phyloP scores from a whole-genome alignment of 2,113 vertebrate genomes.

The Corydoras sp. region DNA sequence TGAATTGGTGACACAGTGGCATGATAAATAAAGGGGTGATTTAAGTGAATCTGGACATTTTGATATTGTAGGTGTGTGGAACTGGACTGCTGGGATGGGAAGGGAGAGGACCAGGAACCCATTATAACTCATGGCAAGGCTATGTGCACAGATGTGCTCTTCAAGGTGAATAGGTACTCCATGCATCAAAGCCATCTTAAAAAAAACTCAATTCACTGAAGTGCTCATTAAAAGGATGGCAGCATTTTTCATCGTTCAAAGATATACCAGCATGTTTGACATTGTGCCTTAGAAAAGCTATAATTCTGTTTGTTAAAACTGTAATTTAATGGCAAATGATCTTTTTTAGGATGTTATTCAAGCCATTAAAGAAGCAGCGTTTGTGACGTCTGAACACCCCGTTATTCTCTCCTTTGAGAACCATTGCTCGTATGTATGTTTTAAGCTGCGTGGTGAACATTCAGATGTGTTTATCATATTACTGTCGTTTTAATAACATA shows the following conservation, averaged over 20 bases:
- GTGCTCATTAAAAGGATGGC: not conserved
- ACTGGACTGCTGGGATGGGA: slow-evolving; percentile 97
- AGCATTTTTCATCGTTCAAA: not conserved
- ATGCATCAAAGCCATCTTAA: not conserved
- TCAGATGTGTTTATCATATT: not conserved
- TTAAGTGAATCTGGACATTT: no score
- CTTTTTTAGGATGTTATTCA: slow-evolving; percentile 86
- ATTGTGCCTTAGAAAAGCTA: slow-evolving; percentile 10
- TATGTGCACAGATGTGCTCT: slow-evolving; percentile 98
- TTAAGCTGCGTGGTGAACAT: not conserved
- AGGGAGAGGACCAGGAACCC: slow-evolving; percentile 97
- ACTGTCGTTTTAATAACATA: not conserved
- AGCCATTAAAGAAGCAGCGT: slow-evolving; percentile 95
- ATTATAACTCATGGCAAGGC: slow-evolving; percentile 98
- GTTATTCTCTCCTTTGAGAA: slow-evolving; percentile 99
- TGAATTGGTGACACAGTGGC: no score
- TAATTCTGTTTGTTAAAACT: not conserved
- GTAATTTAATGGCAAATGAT: not conserved
- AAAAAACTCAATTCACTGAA: not conserved
- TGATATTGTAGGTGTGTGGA: no score
- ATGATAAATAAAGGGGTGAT: no score
- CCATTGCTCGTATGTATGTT: slow-evolving; percentile 84
- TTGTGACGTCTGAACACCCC: slow-evolving; percentile 90
- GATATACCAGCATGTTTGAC: not conserved
- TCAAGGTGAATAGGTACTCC: slow-evolving; percentile 65